Evolutionary conservation across 1,140 invertebrate genomes (phyloP), one percentile per base, ranked within the genome.

Genomic region (Centruroides sculpturatus): DNA sequence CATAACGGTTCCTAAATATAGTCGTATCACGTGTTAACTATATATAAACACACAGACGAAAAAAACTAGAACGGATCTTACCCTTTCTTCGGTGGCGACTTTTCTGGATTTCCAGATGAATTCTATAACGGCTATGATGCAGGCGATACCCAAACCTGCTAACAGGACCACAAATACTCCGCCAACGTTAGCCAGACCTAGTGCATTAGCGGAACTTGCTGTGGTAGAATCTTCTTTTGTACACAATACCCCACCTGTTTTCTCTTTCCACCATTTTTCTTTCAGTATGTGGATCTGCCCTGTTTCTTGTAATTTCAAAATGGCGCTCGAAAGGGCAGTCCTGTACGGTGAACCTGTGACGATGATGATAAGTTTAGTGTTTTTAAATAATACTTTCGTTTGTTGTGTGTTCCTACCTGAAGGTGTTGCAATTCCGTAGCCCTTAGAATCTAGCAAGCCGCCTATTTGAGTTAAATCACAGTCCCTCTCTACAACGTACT

Each of bases 401-500:
- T 36, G 1, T 36, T 53, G 51, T 1, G 8, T 53, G 51, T 5
- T 51, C 66, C 70, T 63, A 78, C 76, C 72, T 67, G 61, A 64
- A 23, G 67, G 69, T 8, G 73, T 73, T 10, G 71, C 76, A 23
- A 77, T 75, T 35, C 75, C 75, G 63, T 77, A 77, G 7, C 82
- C 69, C 67, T 79, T 78, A 50, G 71, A 73, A 71, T 92, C 88
- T 35, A 87, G 73, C 46, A 85, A 75, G 0, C 81, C 80, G 35
- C 89, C 88, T 12, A 92, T 80, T 73, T 86, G 83, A 64, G 82
- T 83, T 5, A 90, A 76, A 23, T 85, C 79, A 68, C 88, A 92
- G 66, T 87, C 79, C 57, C 85, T 73, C 67, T 87, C 84, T 41
- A 83, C 77, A 65, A 83, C 80, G 70, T 88, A 92, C 64, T 89